Evolutionary conservation across 2,113 vertebrate genomes (phyloP).

Genomic region (Callopanchax toddi): DNA sequence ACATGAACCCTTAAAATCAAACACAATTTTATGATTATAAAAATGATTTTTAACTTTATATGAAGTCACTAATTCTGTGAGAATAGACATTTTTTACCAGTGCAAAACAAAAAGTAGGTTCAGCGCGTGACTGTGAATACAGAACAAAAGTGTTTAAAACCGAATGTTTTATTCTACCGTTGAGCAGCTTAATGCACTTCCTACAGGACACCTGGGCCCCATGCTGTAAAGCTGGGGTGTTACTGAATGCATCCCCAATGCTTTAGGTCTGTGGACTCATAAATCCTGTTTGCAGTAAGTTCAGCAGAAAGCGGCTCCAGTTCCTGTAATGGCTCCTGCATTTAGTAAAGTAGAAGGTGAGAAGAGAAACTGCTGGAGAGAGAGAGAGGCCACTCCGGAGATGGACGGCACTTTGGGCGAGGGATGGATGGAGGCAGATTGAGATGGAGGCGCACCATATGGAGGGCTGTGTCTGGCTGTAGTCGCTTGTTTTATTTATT

Average conservation of each 20-base stretch:
- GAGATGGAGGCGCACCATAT: slow-evolving; percentile 49
- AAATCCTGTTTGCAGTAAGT: slow-evolving; percentile 23
- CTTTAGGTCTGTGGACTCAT: slow-evolving; percentile 11
- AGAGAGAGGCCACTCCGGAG: slow-evolving; percentile 26
- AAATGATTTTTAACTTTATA: neutral
- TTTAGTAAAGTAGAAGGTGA: slow-evolving; percentile 10
- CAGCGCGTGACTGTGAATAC: neutral
- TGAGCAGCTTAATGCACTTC: neutral
- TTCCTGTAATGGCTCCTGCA: slow-evolving; percentile 10
- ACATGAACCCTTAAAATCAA: no score
- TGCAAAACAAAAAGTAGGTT: neutral
- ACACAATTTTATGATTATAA: neutral
- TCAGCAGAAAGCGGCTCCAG: slow-evolving; percentile 2
- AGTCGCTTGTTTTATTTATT: slow-evolving; percentile 72
- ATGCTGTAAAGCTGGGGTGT: slow-evolving; percentile 9
- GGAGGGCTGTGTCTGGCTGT: slow-evolving; percentile 37
- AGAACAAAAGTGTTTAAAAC: neutral
- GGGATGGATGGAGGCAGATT: slow-evolving; percentile 34
- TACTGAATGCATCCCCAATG: slow-evolving; percentile 1
- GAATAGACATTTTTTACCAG: no score
- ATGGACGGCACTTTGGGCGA: slow-evolving; percentile 30
- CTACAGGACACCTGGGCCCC: neutral
- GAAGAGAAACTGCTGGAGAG: slow-evolving; percentile 16
- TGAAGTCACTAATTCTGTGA: no score
- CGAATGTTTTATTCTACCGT: neutral